These are phyloP conservation scores for Halichoerus grypus DNA, from an alignment of 2,113 vertebrate species.

Conservation along the genomic window DNA sequence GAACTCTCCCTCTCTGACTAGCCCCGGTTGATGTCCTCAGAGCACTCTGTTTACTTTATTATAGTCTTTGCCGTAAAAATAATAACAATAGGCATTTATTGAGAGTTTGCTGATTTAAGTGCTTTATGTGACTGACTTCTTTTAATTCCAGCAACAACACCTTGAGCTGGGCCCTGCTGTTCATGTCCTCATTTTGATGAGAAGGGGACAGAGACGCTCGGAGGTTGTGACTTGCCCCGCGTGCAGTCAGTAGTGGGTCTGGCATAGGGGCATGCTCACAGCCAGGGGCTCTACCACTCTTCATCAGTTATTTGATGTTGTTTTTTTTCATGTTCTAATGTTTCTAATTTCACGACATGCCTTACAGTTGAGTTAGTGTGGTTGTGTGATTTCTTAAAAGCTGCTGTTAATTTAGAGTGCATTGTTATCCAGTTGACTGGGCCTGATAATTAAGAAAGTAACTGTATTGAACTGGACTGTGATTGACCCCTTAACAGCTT, in stretches of 20 bases:
- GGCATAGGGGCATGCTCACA: background rate
- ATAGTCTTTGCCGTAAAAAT: background rate
- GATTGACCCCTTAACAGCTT: background rate
- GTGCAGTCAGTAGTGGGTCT: background rate
- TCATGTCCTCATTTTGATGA: background rate
- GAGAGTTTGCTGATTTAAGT: background rate
- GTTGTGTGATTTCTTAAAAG: background rate
- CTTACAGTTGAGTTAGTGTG: background rate
- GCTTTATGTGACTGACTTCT: background rate
- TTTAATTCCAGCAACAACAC: background rate
- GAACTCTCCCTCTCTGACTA: background rate
- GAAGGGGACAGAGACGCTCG: background rate
- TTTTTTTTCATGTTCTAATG: background rate
- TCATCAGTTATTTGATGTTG: background rate
- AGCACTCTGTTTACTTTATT: background rate
- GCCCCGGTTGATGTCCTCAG: background rate
- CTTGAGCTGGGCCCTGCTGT: background rate
- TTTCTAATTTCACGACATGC: background rate
- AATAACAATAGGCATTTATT: background rate
- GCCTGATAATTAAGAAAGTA: background rate
- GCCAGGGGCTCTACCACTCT: background rate
- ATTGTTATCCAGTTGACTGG: background rate
- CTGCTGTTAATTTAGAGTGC: background rate
- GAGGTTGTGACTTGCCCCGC: background rate
- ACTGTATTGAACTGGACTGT: background rate